A percentile compares a stretch with the other conserved stretches of the same genome.
Evolutionary conservation across 1,140 invertebrate genomes (phyloP).

Genomic region (Drosophila suzukii): DNA sequence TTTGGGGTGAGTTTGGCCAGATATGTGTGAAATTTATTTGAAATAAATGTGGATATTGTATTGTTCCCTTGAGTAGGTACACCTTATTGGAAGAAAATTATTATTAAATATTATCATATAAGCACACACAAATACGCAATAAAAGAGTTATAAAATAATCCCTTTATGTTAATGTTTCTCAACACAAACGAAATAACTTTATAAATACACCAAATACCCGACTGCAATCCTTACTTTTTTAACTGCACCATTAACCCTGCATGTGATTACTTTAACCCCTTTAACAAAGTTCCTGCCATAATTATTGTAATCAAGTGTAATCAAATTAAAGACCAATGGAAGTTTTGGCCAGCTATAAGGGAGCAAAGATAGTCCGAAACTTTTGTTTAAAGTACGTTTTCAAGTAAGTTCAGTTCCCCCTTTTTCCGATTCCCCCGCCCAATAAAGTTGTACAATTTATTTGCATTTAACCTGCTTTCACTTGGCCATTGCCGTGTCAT

Average conservation of each 20-base stretch:
- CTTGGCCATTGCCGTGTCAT: conserved; percentile 71
- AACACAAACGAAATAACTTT: background rate
- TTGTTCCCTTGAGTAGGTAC: background rate
- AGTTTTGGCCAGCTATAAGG: conserved; percentile 15
- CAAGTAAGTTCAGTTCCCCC: conserved; percentile 17
- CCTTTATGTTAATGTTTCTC: background rate
- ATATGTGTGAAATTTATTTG: conserved; percentile 37
- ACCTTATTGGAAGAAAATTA: background rate
- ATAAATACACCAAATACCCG: background rate
- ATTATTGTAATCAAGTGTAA: conserved; percentile 75
- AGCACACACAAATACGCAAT: too few relatives aligned
- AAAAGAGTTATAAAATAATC: too few relatives aligned
- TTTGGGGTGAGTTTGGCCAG: conserved; percentile 13
- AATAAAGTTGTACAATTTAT: conserved; percentile 62
- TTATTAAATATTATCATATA: background rate
- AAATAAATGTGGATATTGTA: conserved; percentile 11
- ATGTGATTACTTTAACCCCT: conserved; percentile 15
- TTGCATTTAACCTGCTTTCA: conserved; percentile 82
- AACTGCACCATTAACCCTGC: conserved; percentile 34
- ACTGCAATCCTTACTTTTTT: background rate
- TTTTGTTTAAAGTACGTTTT: conserved; percentile 40
- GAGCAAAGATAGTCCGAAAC: conserved; percentile 11
- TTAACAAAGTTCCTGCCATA: conserved; percentile 47
- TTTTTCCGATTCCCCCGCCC: conserved; percentile 1
- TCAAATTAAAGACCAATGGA: conserved; percentile 65